A percentile compares a stretch with the other conserved stretches of the same genome.
These are phyloP conservation scores for Atethmia centrago DNA, from an alignment of 2,888 invertebrate species.

Conservation along the genomic window DNA sequence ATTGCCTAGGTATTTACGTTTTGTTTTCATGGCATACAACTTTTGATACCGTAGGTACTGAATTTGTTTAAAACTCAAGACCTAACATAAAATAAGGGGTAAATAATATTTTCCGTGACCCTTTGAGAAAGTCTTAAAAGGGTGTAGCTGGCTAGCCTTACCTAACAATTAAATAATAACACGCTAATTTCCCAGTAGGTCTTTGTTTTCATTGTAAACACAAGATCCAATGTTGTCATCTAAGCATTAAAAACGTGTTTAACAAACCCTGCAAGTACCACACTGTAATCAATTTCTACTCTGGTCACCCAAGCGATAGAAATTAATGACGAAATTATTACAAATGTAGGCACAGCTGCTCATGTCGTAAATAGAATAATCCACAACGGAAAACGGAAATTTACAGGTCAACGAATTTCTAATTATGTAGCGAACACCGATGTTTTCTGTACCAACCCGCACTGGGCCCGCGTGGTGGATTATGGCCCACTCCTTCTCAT, in stretches of 20 bases:
- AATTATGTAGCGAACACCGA: conserved; percentile 74
- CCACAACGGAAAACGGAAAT: conserved; percentile 68
- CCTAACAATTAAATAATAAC: conserved; percentile 2
- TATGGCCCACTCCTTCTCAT: too few relatives aligned
- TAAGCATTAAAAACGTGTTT: conserved; percentile 49
- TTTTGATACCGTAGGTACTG: background rate
- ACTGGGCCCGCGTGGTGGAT: too few relatives aligned
- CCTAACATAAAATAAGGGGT: background rate
- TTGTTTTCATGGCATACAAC: background rate
- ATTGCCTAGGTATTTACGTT: background rate
- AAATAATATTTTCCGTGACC: background rate
- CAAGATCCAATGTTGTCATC: conserved; percentile 21
- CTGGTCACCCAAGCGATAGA: conserved; percentile 66
- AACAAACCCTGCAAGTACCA: conserved; percentile 40
- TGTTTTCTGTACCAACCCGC: conserved; percentile 72
- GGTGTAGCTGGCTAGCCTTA: background rate
- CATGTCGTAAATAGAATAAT: conserved; percentile 75
- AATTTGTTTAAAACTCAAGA: background rate
- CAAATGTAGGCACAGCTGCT: conserved; percentile 73
- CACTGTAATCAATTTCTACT: conserved; percentile 68
- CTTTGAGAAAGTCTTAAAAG: background rate
- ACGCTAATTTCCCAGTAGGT: conserved; percentile 13
- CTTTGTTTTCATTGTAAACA: conserved; percentile 5
- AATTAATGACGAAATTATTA: conserved; percentile 73
- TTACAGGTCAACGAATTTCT: conserved; percentile 78